Percentiles rank a stretch among this genome's conserved stretches.
These are phyloP conservation scores for Monopis laevigella DNA, from an alignment of 2,888 invertebrate genomes.

Conservation along the genomic window DNA sequence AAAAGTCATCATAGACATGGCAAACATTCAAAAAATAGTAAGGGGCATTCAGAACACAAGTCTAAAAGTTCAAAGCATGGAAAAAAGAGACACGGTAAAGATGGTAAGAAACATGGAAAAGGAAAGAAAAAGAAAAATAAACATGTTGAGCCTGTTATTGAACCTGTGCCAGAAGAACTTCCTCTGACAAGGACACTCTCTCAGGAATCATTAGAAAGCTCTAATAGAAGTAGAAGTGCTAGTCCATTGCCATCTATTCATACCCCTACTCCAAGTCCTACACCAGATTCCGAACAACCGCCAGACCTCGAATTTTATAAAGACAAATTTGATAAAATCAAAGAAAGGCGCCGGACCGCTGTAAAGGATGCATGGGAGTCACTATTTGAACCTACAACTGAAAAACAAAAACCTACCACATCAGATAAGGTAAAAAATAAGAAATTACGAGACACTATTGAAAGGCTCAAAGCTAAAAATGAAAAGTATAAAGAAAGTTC, in stretches of 20 bases:
- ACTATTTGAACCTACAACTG: conserved; percentile 43
- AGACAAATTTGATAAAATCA: conserved; percentile 71
- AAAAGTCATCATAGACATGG: conserved; percentile 55
- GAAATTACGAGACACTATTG: conserved; percentile 66
- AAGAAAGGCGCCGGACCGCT: conserved; percentile 67
- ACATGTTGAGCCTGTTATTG: conserved; percentile 41
- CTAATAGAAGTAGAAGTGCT: conserved; percentile 49
- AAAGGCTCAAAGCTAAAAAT: conserved; percentile 72
- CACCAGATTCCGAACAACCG: conserved; percentile 27
- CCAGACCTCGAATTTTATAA: conserved; percentile 52
- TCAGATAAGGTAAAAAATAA: conserved; percentile 61
- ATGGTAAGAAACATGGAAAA: conserved; percentile 46
- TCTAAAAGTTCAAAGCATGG: conserved; percentile 34
- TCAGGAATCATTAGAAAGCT: conserved; percentile 48
- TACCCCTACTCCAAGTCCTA: conserved; percentile 46
- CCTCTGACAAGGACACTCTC: conserved; percentile 30
- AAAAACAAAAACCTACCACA: conserved; percentile 44
- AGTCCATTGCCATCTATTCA: conserved; percentile 57
- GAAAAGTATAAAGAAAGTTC: conserved; percentile 56
- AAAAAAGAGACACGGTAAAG: conserved; percentile 28
- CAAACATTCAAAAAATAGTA: conserved; percentile 58
- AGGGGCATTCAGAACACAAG: conserved; percentile 37
- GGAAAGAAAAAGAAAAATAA: conserved; percentile 60
- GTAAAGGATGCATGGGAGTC: conserved; percentile 57
- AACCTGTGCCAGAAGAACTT: conserved; percentile 22